Evolutionary conservation across 2,113 vertebrate species (phyloP), one percentile per base, ranked within the genome.

Genomic region (Calidris pygmaea): DNA sequence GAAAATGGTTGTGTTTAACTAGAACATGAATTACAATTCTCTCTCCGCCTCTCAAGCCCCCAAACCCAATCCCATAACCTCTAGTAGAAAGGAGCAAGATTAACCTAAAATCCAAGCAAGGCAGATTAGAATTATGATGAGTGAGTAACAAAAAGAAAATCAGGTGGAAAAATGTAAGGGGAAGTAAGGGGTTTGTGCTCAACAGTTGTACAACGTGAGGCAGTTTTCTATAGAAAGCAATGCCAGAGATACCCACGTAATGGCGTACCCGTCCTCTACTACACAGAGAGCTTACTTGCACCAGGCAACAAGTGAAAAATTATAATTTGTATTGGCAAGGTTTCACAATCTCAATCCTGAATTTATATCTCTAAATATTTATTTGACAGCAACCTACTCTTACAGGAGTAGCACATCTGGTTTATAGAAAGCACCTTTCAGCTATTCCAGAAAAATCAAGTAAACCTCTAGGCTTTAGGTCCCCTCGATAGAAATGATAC

Each of bases 11-110:
- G 37, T 56, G 35, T 68, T 91, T 60, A 72, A 79, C 34, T 62
- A 22, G 35, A 80, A 70, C 20, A 80, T 23, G 50, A 74, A 83
- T 48, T 74, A 71, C 39, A 75, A 14, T 60, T 80, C 79, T 52
- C 62, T 73, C 34, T 17, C 10, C 0, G 1, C 1, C 4, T 27
- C 19, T 9, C 8, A 47, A 23, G 8, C 5, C 24, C 22, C 10
- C 7, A 9, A 68, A 85, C 27, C 7, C 48, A 74, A 48, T 7
- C 10, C 17, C 26, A 10, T 90, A 92, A 29, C 6, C 29, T 74
- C 66, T 23, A 77, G 34, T 6, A 56, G 35, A 81, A 95, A 75
- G 39, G 30, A 82, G 24, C 6, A 75, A 27, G 39, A 67, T 63
- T 92, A 93, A 91, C 19, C 14, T 59, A 56, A 91, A 91, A 75